Evolutionary conservation across 2,888 invertebrate genomes (phyloP), one percentile per base, ranked within the genome.

Genomic region (Himalopsyche japonica): DNA sequence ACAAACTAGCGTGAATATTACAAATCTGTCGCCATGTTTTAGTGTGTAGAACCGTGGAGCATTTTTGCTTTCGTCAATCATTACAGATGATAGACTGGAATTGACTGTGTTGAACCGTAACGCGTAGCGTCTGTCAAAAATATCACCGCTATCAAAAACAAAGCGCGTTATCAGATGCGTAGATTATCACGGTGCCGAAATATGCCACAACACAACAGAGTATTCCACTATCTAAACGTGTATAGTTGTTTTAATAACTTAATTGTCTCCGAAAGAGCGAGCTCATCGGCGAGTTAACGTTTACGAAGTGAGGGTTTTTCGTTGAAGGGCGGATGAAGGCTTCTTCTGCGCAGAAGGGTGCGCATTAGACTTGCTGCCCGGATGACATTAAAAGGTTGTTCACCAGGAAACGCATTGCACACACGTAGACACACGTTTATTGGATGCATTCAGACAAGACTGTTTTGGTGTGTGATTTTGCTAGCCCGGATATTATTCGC

Each of bases 341-440:
- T 43, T 76, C 18, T 80, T 64, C 80, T 80, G 80, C 80, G 80
- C 64, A 80, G 64, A 34, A 64, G 24, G 80, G 8, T 57, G 80
- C 80, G 80, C 80, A 32, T 57, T 20, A n/a, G 43, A 47, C 27
- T 27, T 20, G 34, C 20, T 27, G 47, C 82, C 82, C 82, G 82
- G 82, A 79, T 82, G 82, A 82, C 82, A 82, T 82, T 82, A n/a
- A 64, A 57, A 57, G 57, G 57, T 57, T 57, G 57, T 57, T 57
- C 20, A 57, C 57, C 7, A 57, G 57, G 20, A 57, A 57, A 57
- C 20, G 57, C 57, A 24, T 57, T 10, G 57, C 6, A 57, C 6
- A 57, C 57, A 8, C 20, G 57, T 20, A 57, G 2, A 57, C 24
- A 24, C 57, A 57, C 20, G 24, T 57, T 57, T 20, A 57, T 57